Percentiles rank a stretch among this genome's conserved stretches.
phyloP scores from a whole-genome alignment of 1,140 invertebrate species.

The Listronotus bonariensis region DNA sequence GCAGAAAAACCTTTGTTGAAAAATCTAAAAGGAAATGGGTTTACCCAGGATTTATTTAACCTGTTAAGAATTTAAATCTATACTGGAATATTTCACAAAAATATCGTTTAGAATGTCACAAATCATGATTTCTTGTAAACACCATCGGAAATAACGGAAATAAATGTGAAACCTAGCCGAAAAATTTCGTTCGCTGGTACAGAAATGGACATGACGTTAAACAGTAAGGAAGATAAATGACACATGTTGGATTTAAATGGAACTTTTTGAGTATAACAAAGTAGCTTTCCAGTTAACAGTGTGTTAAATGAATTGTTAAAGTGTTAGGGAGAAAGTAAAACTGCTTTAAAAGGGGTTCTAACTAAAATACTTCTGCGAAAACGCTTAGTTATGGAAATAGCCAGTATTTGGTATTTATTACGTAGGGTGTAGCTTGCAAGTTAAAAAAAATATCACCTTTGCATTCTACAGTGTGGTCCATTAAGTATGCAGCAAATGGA shows the following conservation, averaged over 20 bases:
- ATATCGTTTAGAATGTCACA: background rate
- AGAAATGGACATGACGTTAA: conserved; percentile 24
- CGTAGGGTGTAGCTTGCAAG: too few relatives aligned
- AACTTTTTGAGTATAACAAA: conserved; percentile 6
- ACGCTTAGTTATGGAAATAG: too few relatives aligned
- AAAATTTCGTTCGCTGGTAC: conserved; percentile 9
- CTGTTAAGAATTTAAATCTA: background rate
- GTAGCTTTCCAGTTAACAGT: conserved; percentile 5
- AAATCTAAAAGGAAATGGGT: too few relatives aligned
- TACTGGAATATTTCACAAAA: background rate
- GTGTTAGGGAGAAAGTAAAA: conserved; percentile 2
- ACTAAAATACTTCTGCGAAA: too few relatives aligned
- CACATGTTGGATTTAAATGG: conserved; percentile 7
- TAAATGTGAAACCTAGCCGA: conserved; percentile 20
- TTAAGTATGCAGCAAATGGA: too few relatives aligned
- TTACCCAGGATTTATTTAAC: background rate
- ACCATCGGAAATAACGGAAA: conserved; percentile 6
- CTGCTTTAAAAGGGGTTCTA: background rate
- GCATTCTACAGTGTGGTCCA: too few relatives aligned
- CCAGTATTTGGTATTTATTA: too few relatives aligned
- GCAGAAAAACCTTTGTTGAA: too few relatives aligned
- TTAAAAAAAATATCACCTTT: too few relatives aligned
- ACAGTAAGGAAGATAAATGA: conserved; percentile 12
- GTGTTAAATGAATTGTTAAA: conserved; percentile 9
- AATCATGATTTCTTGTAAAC: conserved; percentile 10